Conservation (phyloP, 1,140 invertebrate species). For the Lerema accius region DNA sequence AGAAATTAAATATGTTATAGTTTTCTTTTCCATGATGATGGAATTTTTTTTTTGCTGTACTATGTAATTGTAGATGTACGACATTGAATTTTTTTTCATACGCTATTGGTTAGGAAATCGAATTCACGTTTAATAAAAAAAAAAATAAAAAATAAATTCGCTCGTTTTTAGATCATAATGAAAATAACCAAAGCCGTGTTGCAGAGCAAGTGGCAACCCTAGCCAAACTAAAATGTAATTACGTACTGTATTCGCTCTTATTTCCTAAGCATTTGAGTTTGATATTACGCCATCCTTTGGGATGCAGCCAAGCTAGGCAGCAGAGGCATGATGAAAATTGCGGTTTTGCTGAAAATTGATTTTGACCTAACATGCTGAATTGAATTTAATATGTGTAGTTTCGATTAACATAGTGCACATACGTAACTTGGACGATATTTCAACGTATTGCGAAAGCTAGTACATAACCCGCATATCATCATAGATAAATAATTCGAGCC, state of each 20-base stretch:
- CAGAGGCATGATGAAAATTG: slow-evolving; percentile 23
- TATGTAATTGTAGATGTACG: too few relatives aligned
- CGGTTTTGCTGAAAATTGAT: slow-evolving; percentile 29
- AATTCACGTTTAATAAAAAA: too few relatives aligned
- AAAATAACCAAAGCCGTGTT: too few relatives aligned
- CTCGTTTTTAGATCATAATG: too few relatives aligned
- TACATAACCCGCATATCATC: not conserved
- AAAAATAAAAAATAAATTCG: too few relatives aligned
- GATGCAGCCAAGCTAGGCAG: slow-evolving; percentile 20
- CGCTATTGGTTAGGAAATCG: too few relatives aligned
- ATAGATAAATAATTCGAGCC: too few relatives aligned
- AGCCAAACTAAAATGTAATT: slow-evolving; percentile 8
- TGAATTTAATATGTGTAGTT: slow-evolving; percentile 23
- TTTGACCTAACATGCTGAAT: slow-evolving; percentile 19
- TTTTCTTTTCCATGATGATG: too few relatives aligned
- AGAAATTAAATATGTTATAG: too few relatives aligned
- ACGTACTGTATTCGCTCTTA: slow-evolving; percentile 24
- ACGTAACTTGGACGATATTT: not conserved
- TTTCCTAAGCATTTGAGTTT: slow-evolving; percentile 19
- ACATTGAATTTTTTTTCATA: too few relatives aligned
- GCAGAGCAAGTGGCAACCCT: slow-evolving; percentile 8
- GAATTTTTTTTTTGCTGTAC: too few relatives aligned
- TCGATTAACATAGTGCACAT: not conserved
- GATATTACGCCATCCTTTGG: slow-evolving; percentile 17
- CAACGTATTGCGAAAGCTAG: not conserved